Base-by-base conservation (phyloP, 2,888 invertebrate species). In the Lasioglossum malachurum region DNA sequence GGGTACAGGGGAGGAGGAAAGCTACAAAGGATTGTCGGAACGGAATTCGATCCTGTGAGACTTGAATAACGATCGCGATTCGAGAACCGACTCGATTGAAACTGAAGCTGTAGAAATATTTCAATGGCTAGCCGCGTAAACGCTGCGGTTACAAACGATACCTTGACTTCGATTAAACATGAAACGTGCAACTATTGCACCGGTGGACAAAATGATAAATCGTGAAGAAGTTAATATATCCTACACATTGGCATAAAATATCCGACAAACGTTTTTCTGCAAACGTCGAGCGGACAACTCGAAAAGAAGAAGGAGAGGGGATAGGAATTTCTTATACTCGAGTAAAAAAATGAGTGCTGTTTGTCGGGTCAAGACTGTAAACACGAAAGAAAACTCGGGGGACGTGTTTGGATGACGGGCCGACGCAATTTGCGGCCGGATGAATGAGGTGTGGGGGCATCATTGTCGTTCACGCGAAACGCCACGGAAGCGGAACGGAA, bases 401-500 rank as follows among this genome's bases (percentile, higher is more conserved):
- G 4, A 41, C n/a, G 23, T 41, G 71, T 71, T 71, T 14, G 71
- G 71, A 71, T 41, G 41, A 23, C 12, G 1, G 71, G 38, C n/a
- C n/a, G 71, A 71, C 14, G 71, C 41, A 71, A 71, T 71, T 71
- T 71, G 71, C 41, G 71, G 71, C 38, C 71, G n/a, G 41, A 14
- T 41, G 41, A 71, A 41, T 23, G 23, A 38, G 67, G 67, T 64
- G 64, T 8, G 35, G 69, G 0, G 69, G 10, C 69, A 19, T 23
- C n/a, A 38, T 71, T 71, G 12, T 71, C 71, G 71, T n/a, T 46
- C 49, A 5, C 16, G 67, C 44, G 64, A 78, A 80, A 74, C 46
- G 67, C 44, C 49, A 38, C 35, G 64, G 75, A 79, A 80, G 76
- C 80, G 83, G 64, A 75, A 83, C 27, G 69, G 41, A 67, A 53